Conservation (phyloP, 1,140 invertebrate species). For the Euborellia annulipes region DNA sequence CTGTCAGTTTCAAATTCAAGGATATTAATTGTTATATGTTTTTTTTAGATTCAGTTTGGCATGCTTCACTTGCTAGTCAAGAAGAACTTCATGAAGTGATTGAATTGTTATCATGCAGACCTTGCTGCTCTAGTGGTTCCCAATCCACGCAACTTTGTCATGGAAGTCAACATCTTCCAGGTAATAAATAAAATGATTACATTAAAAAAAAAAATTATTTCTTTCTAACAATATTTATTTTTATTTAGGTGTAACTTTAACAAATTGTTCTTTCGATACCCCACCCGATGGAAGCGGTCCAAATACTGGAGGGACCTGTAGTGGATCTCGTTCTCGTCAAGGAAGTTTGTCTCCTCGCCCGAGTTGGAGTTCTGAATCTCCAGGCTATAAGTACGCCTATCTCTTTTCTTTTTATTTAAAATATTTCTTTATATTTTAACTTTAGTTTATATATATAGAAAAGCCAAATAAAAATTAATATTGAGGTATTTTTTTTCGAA, state of each 20-base stretch:
- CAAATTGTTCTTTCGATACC: slow-evolving; percentile 8
- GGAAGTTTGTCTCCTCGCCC: slow-evolving; percentile 10
- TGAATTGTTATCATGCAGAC: slow-evolving; percentile 41
- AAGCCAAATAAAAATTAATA: no score
- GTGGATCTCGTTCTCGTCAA: slow-evolving; percentile 6
- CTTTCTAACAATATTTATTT: not conserved
- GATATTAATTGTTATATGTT: slow-evolving; percentile 6
- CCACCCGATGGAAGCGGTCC: slow-evolving; percentile 8
- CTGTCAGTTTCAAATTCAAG: not conserved
- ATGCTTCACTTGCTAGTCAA: slow-evolving; percentile 35
- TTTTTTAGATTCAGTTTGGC: slow-evolving; percentile 35
- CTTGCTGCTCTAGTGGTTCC: slow-evolving; percentile 15
- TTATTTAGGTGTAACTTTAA: slow-evolving; percentile 11
- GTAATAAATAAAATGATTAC: slow-evolving; percentile 27
- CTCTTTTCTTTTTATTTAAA: no score
- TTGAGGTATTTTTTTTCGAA: no score
- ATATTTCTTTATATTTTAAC: no score
- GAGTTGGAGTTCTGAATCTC: slow-evolving; percentile 19
- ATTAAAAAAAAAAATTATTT: slow-evolving; percentile 14
- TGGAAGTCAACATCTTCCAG: slow-evolving; percentile 28
- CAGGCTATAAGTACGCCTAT: slow-evolving; percentile 23
- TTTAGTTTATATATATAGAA: no score
- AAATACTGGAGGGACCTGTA: slow-evolving; percentile 2
- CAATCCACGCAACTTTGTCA: slow-evolving; percentile 27
- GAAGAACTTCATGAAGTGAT: slow-evolving; percentile 50